Percentiles rank a stretch among this genome's conserved stretches.
Conservation (phyloP, 37 sponge, comb jelly and placozoan species). For the Corticium candelabrum region DNA sequence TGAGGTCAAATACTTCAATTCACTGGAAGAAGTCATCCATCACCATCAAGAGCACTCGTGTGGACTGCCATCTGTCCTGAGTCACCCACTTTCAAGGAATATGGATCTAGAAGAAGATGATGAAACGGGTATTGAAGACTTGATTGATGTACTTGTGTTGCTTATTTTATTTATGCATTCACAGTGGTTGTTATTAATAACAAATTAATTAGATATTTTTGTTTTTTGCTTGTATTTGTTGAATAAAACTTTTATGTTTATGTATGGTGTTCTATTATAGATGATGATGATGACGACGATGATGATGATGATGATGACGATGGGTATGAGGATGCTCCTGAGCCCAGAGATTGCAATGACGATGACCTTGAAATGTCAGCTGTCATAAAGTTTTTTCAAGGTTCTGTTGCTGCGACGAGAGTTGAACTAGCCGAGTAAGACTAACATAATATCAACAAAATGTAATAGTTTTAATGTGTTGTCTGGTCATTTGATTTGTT, state of each 20-base stretch:
- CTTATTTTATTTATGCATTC: no score
- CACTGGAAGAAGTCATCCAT: background rate
- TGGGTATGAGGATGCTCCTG: no score
- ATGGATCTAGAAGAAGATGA: background rate
- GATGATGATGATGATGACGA: no score
- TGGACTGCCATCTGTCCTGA: background rate
- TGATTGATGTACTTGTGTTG: no score
- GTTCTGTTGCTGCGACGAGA: background rate
- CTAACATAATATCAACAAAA: no score
- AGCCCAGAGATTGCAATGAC: no score
- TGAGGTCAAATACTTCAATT: background rate
- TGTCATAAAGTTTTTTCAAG: background rate
- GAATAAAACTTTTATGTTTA: no score
- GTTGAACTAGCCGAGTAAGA: background rate
- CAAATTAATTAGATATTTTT: no score
- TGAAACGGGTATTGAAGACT: background rate
- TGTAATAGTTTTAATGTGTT: no score
- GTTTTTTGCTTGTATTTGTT: no score
- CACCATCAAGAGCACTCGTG: background rate
- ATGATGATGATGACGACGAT: background rate
- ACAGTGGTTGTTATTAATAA: no score
- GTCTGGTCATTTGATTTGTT: background rate
- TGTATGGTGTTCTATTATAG: background rate
- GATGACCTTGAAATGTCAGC: background rate
- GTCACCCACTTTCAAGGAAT: background rate